Conservation (phyloP, 2,797 vertebrate genomes). For the Acrocephalus scirpaceus region DNA sequence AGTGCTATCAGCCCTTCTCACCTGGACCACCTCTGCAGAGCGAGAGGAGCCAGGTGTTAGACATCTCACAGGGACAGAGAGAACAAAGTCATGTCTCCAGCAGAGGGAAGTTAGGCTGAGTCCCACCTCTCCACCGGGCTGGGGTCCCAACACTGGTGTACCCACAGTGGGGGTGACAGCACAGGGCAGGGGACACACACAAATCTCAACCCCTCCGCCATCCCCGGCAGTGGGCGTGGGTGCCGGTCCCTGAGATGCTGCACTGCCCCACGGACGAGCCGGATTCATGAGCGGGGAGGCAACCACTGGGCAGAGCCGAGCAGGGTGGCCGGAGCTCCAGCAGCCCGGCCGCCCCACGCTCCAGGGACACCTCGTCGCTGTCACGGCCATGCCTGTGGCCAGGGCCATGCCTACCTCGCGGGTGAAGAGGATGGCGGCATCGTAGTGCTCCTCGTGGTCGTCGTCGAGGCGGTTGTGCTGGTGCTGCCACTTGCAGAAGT, state of each 20-base stretch:
- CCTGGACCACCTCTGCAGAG: not conserved
- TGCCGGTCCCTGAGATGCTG: accelerated
- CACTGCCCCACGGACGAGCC: accelerated
- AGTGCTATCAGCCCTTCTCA: not conserved
- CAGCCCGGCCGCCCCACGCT: not conserved
- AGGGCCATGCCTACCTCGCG: constrained; percentile 85
- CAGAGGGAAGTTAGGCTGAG: not conserved
- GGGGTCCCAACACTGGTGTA: not conserved
- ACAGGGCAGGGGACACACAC: not conserved
- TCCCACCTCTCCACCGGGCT: not conserved
- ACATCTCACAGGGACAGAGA: not conserved
- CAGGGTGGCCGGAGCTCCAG: accelerated
- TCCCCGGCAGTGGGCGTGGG: accelerated
- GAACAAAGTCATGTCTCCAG: not conserved
- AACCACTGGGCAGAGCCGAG: accelerated
- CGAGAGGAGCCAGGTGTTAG: not conserved
- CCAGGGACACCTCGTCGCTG: accelerated
- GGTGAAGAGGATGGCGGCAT: constrained; percentile 97
- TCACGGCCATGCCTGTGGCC: accelerated
- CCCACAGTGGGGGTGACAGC: not conserved
- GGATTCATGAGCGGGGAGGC: accelerated
- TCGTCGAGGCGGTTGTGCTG: constrained; percentile 93
- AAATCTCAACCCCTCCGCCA: not conserved
- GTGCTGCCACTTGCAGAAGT: constrained; percentile 98
- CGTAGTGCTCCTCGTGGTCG: constrained; percentile 91